Conservation (phyloP, 2,113 vertebrate genomes). For the Eublepharis macularius region DNA sequence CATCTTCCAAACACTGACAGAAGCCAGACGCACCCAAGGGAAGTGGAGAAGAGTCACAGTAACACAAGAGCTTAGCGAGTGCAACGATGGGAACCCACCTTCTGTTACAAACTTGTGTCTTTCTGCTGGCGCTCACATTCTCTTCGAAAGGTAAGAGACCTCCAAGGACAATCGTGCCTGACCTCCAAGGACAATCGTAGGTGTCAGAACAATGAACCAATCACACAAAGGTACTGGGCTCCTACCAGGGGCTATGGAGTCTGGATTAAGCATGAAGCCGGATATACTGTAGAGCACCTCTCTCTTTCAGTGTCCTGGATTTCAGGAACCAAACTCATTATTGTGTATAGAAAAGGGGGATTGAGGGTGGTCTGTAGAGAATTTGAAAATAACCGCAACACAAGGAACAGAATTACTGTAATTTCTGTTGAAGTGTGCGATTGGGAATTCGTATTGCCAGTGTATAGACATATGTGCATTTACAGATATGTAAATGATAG, state of each 20-base stretch:
- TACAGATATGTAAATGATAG: background rate
- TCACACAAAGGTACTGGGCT: background rate
- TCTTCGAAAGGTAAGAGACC: conserved; percentile 1
- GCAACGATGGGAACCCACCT: background rate
- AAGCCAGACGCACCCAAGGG: background rate
- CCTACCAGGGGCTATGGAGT: background rate
- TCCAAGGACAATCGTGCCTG: background rate
- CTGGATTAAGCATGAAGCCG: background rate
- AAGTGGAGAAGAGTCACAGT: background rate
- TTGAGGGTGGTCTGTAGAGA: background rate
- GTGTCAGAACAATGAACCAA: background rate
- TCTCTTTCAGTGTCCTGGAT: background rate
- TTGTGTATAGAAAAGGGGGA: too few relatives aligned
- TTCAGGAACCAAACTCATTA: background rate
- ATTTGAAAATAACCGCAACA: too few relatives aligned
- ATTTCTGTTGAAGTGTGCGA: background rate
- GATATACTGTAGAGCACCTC: background rate
- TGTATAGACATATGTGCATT: background rate
- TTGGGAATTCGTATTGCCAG: background rate
- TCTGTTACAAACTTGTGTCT: background rate
- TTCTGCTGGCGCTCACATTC: background rate
- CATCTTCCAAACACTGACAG: background rate
- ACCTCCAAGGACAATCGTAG: background rate
- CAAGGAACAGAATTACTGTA: background rate
- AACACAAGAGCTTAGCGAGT: background rate